These are phyloP conservation scores for Dysdera silvatica DNA, from an alignment of 1,140 invertebrate genomes.

Conservation along the genomic window DNA sequence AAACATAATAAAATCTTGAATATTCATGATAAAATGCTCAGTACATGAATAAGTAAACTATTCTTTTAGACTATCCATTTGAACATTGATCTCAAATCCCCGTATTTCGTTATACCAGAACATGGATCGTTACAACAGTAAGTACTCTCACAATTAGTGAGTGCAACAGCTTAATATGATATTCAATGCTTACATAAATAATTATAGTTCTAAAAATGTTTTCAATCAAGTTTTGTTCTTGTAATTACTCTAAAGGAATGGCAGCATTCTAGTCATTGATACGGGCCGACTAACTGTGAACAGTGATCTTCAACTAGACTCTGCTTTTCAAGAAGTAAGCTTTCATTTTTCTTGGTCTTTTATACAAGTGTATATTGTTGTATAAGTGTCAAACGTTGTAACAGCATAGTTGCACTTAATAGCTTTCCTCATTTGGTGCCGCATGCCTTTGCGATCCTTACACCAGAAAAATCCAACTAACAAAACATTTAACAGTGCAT, in stretches of 20 bases:
- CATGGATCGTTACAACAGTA: conserved; percentile 66
- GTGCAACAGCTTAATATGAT: background rate
- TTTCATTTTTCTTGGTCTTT: background rate
- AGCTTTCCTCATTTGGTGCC: no score
- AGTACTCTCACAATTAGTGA: conserved; percentile 30
- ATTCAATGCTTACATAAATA: background rate
- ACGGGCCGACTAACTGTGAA: conserved; percentile 60
- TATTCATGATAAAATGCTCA: no score
- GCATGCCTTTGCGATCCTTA: no score
- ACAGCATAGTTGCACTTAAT: no score
- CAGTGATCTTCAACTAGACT: conserved; percentile 63
- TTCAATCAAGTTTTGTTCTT: background rate
- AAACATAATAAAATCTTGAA: no score
- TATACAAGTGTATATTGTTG: no score
- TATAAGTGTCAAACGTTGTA: background rate
- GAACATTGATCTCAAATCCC: conserved; percentile 66
- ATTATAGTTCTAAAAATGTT: background rate
- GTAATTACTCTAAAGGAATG: conserved; percentile 51
- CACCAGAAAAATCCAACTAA: no score
- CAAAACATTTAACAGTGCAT: no score
- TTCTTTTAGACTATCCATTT: conserved; percentile 50
- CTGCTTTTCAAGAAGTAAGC: conserved; percentile 51
- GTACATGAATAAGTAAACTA: no score
- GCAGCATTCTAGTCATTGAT: conserved; percentile 63
- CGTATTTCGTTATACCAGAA: conserved; percentile 69